Evolutionary conservation across 2,888 invertebrate genomes (phyloP).

Genomic region (Plusia festucae): DNA sequence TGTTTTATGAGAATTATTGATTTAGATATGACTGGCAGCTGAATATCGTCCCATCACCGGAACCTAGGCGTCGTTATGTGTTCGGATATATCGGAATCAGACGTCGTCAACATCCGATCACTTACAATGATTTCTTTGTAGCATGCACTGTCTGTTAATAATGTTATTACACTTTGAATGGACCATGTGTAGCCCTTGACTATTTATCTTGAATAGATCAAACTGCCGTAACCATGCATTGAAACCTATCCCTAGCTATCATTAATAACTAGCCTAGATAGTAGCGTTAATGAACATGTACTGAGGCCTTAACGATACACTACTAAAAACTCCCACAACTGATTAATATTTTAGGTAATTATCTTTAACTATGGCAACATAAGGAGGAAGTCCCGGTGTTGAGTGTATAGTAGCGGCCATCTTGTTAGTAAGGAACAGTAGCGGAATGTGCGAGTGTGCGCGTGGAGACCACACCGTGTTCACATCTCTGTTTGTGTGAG

Average conservation of each 20-base stretch:
- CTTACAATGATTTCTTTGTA: constrained; percentile 67
- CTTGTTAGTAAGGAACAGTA: constrained; percentile 85
- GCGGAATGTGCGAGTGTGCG: constrained; percentile 86
- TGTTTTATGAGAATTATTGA: constrained; percentile 48
- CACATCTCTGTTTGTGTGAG: constrained; percentile 65
- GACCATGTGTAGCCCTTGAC: constrained; percentile 66
- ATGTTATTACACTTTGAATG: constrained; percentile 79
- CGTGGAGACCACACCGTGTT: constrained; percentile 87
- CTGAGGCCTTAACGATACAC: constrained; percentile 78
- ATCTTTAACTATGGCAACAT: constrained; percentile 49
- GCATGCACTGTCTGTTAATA: constrained; percentile 81
- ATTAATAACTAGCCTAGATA: constrained; percentile 83
- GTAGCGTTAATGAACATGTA: constrained; percentile 85
- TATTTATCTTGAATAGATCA: constrained; percentile 53
- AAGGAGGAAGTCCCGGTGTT: constrained; percentile 44
- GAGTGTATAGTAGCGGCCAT: constrained; percentile 78
- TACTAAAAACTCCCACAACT: constrained; percentile 50
- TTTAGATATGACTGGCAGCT: constrained; percentile 50
- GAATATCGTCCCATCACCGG: constrained; percentile 70
- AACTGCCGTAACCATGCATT: constrained; percentile 79
- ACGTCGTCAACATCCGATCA: constrained; percentile 48
- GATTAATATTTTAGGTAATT: constrained; percentile 34
- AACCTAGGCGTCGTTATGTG: constrained; percentile 66
- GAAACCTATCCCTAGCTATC: constrained; percentile 77
- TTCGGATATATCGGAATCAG: constrained; percentile 45